A percentile compares a stretch with the other conserved stretches of the same genome.
Evolutionary conservation across 2,797 vertebrate genomes (phyloP).

Genomic region (Odontamblyopus lacepedii): DNA sequence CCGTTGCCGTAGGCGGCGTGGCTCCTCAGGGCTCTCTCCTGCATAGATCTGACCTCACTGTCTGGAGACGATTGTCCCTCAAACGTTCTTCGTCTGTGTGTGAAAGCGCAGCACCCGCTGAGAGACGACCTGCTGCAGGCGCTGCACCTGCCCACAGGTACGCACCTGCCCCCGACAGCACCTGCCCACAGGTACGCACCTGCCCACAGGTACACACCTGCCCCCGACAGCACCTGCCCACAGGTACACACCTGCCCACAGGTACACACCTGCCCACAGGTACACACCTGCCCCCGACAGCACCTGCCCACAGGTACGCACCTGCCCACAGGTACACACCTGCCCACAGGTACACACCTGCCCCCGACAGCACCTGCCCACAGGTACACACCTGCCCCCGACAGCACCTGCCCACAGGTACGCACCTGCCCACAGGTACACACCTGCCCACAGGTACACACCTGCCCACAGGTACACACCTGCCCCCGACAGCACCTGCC

Average conservation of each 20-base stretch:
- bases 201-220: no score
- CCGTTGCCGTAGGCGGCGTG: conserved; percentile 84
- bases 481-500: no score
- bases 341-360: no score
- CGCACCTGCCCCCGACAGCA: neutral
- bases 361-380: no score
- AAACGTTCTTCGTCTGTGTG: conserved; percentile 89
- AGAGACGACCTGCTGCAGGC: conserved; percentile 82
- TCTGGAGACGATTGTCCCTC: conserved; percentile 90
- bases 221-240: no score
- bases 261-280: conserved; percentile 65
- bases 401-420: no score
- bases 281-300: conserved; percentile 79
- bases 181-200: no score
- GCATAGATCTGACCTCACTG: conserved; percentile 93
- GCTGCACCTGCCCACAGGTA: conserved; percentile 90
- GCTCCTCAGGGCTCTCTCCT: conserved; percentile 90
- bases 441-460: no score
- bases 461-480: no score
- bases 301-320: conserved; percentile 85
- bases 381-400: no score
- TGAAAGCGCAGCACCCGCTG: conserved; percentile 90
- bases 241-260: conserved; percentile 79
- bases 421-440: no score
- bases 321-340: neutral